These are phyloP conservation scores for Whitmania pigra DNA, from an alignment of 1,140 invertebrate species.

Conservation along the genomic window DNA sequence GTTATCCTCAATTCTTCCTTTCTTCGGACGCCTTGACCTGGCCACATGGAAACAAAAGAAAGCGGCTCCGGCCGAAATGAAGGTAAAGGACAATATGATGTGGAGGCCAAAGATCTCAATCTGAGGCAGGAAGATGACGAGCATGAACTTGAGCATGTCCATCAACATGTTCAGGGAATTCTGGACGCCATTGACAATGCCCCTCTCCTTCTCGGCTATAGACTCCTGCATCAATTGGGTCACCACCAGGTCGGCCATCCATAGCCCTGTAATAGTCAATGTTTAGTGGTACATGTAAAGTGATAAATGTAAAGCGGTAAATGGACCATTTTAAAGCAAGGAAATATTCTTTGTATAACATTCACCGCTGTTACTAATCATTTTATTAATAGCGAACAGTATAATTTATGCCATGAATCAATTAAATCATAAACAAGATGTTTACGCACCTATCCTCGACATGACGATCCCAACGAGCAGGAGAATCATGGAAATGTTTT, in stretches of 20 bases:
- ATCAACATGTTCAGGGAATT: slow-evolving; percentile 46
- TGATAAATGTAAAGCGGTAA: no score
- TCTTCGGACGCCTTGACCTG: neutral
- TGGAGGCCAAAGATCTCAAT: slow-evolving; percentile 42
- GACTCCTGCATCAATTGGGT: slow-evolving; percentile 51
- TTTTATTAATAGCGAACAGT: neutral
- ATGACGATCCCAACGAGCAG: slow-evolving; percentile 22
- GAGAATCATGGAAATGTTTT: slow-evolving; percentile 21
- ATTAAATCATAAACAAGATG: neutral
- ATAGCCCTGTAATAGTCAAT: slow-evolving; percentile 39
- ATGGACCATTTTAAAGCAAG: no score
- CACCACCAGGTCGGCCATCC: slow-evolving; percentile 50
- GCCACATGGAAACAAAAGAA: slow-evolving; percentile 27
- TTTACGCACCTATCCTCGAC: slow-evolving; percentile 20
- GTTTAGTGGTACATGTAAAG: neutral
- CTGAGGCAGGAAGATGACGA: slow-evolving; percentile 44
- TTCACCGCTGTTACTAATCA: neutral
- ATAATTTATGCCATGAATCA: neutral
- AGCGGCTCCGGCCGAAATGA: slow-evolving; percentile 37
- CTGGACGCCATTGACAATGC: slow-evolving; percentile 49
- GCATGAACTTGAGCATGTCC: slow-evolving; percentile 46
- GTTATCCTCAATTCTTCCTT: neutral
- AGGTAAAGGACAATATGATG: slow-evolving; percentile 42
- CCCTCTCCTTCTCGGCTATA: slow-evolving; percentile 45
- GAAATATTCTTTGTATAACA: no score